These are phyloP conservation scores for Macrosoma leucophasiata DNA, from an alignment of 2,888 invertebrate genomes.

Conservation along the genomic window DNA sequence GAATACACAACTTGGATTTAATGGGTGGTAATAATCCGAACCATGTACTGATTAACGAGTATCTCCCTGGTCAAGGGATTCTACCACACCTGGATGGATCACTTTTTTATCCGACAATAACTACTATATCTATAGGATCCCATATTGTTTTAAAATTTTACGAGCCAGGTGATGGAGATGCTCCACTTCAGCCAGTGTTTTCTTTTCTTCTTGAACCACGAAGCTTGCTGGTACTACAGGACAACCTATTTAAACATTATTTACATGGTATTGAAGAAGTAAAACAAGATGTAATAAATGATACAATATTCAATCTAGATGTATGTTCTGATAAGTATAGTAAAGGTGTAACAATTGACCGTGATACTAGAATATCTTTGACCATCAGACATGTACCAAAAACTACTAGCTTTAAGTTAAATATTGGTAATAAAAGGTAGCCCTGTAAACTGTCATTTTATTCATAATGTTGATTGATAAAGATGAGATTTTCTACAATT, in stretches of 20 bases:
- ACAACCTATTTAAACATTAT: constrained; percentile 87
- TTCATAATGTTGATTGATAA: too few relatives aligned
- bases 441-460: constrained; percentile 7
- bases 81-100: constrained; percentile 98
- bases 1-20: constrained; percentile 79
- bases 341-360: constrained; percentile 71
- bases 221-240: constrained; percentile 90
- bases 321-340: constrained; percentile 75
- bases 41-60: constrained; percentile 97
- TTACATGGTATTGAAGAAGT: constrained; percentile 91
- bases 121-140: constrained; percentile 94
- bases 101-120: constrained; percentile 92
- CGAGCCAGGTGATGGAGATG: constrained; percentile 58
- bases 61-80: constrained; percentile 94
- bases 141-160: constrained; percentile 93
- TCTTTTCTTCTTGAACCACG: constrained; percentile 90
- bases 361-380: constrained; percentile 87
- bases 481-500: too few relatives aligned
- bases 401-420: constrained; percentile 84
- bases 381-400: constrained; percentile 96
- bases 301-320: constrained; percentile 78
- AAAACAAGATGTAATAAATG: constrained; percentile 77
- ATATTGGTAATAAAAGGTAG: constrained; percentile 68
- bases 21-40: constrained; percentile 88
- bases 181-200: constrained; percentile 64